Base-by-base conservation (phyloP, 2,797 vertebrate genomes). In the Hoplostethus atlanticus region DNA sequence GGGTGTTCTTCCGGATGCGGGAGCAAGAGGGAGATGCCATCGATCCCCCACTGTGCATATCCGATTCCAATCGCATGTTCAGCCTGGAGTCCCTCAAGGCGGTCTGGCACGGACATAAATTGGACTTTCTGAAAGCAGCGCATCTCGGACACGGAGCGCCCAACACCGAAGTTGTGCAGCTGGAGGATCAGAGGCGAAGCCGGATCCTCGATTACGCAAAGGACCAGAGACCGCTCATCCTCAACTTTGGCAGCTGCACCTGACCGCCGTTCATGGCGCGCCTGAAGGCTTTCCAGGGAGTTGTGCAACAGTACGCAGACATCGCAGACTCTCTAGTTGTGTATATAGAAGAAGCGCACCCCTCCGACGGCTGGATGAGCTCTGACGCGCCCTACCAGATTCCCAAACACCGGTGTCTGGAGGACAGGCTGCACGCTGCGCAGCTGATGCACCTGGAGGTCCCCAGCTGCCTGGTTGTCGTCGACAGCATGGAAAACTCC, bases 191-290 rank as follows among this genome's bases (percentile, higher is more conserved):
- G 87, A 92, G 87, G 87, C 92, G 83, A 77, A 84, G 90, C 79
- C 94, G 90, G 71, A 95, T 99, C 89, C 94, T 99, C 34, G 97
- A 99, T 80, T 98, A 94, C 78, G 96, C 95, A 2, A 94, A 92
- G 16, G 96, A 94, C 44, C 87, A 87, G 77, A 93, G 98, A 89
- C 98, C 97, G 52, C 96, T 99, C 77, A 94, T 99, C 84, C 95
- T 99, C 77, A 99, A 98, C 91, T 99, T 99, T 85, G 98, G 98
- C 76, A 99, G 97, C 92, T 98, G 98, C 95, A 98, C 97, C 95
- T 99, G 98, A 99, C 98, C 98, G 4, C 98, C 98, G 71, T 99
- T 99, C 93, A 98, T 99, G 97, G 96, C 95, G 91, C 97, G 98
- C 52, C 95, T 99, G 85, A 94, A 96, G 92, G 96, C 97, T 82